Conservation (phyloP, 2,888 invertebrate species). For the Agelastica alni region DNA sequence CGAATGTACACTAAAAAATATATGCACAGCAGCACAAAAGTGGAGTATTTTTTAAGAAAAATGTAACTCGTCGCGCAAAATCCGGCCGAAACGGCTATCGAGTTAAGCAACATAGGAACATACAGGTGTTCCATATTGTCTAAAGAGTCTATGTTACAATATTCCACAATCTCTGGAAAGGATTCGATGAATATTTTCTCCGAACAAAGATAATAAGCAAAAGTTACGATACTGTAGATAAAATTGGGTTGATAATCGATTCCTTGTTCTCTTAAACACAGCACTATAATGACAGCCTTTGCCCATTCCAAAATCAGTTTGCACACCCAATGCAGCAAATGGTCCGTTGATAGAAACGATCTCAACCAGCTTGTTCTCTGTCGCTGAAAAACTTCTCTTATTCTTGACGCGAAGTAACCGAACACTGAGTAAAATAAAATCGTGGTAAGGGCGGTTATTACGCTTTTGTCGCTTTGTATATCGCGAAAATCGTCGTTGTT, state of each 20-base stretch:
- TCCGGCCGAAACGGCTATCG: slow-evolving; percentile 58
- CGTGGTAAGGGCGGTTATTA: slow-evolving; percentile 51
- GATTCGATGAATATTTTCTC: slow-evolving; percentile 71
- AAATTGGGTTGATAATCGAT: slow-evolving; percentile 71
- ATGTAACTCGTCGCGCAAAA: slow-evolving; percentile 33
- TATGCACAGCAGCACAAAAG: slow-evolving; percentile 44
- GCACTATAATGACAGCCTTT: slow-evolving; percentile 64
- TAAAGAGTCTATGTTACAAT: slow-evolving; percentile 64
- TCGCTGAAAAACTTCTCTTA: slow-evolving; percentile 46
- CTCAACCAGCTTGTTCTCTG: slow-evolving; percentile 35
- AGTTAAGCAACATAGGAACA: slow-evolving; percentile 67
- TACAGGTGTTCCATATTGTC: slow-evolving; percentile 73
- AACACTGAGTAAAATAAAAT: slow-evolving; percentile 54
- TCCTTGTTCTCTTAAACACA: slow-evolving; percentile 73
- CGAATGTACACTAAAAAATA: slow-evolving; percentile 53
- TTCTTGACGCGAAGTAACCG: slow-evolving; percentile 51
- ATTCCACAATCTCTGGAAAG: slow-evolving; percentile 63
- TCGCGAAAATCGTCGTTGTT: slow-evolving; percentile 31
- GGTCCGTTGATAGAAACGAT: slow-evolving; percentile 29
- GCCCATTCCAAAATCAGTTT: slow-evolving; percentile 78
- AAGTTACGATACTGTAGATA: slow-evolving; percentile 66
- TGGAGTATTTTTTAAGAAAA: slow-evolving; percentile 35
- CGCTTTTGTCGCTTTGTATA: slow-evolving; percentile 40
- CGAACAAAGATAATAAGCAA: slow-evolving; percentile 70
- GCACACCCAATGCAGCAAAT: slow-evolving; percentile 50